Percentiles rank a stretch among this genome's conserved stretches.
phyloP scores from a whole-genome alignment of 92 coral and sea anemone genomes.

The Metridium senile region DNA sequence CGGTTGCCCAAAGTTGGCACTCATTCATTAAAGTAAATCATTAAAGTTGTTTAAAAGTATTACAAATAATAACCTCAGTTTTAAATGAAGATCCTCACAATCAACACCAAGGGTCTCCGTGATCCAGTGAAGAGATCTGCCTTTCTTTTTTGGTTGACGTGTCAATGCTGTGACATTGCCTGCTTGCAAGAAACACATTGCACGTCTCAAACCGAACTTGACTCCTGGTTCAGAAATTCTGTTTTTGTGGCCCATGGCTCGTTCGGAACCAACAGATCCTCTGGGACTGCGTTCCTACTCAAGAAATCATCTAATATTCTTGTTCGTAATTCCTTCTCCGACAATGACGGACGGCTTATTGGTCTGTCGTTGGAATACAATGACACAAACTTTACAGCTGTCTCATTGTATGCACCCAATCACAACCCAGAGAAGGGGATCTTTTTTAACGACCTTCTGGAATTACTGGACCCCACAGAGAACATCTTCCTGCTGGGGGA shows the following conservation, averaged over 20 bases:
- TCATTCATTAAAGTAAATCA: too few relatives aligned
- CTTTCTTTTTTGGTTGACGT: conserved; percentile 23
- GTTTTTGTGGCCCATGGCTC: neutral
- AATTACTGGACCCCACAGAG: conserved; percentile 10
- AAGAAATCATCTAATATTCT: neutral
- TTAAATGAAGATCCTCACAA: neutral
- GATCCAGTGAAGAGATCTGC: conserved; percentile 13
- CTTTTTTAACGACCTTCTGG: neutral
- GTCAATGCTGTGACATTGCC: neutral
- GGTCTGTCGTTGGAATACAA: neutral
- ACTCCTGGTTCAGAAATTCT: conserved; percentile 25
- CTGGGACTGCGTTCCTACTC: conserved; percentile 32
- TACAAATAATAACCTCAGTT: too few relatives aligned
- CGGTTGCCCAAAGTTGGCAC: too few relatives aligned
- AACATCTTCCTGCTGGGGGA: conserved; percentile 28
- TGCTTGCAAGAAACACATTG: conserved; percentile 40
- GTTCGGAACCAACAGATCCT: neutral
- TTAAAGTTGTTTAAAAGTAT: too few relatives aligned
- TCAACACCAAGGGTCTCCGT: conserved; percentile 13
- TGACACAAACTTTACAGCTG: neutral
- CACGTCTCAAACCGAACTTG: neutral
- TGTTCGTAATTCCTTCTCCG: neutral
- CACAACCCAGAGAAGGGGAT: conserved; percentile 11
- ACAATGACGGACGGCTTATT: conserved; percentile 19
- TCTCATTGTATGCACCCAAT: conserved; percentile 41